Percentiles rank a stretch among this genome's conserved stretches.
phyloP scores from a whole-genome alignment of 2,113 vertebrate genomes.

The Entosphenus tridentatus region DNA sequence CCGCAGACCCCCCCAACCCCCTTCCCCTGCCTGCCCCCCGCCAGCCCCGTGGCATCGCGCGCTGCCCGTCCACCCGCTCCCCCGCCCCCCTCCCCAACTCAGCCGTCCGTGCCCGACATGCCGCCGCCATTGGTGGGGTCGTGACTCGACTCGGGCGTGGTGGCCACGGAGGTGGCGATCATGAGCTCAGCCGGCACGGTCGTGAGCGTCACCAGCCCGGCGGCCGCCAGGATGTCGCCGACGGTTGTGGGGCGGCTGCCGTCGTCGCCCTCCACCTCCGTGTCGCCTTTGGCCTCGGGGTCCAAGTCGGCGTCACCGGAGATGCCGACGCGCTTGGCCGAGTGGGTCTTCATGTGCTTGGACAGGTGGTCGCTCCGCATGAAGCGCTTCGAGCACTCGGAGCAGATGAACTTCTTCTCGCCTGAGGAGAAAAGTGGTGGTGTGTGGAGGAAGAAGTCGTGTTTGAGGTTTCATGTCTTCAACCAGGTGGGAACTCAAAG shows the following conservation, averaged over 20 bases:
- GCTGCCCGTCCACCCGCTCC: too few species aligned
- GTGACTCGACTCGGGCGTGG: too few species aligned
- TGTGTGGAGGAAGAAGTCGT: too few species aligned
- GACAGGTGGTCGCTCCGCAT: slow-evolving; percentile 99
- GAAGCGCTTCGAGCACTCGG: slow-evolving; percentile 95
- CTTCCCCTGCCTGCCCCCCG: too few species aligned
- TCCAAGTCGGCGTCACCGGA: background rate
- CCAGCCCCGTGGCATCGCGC: too few species aligned
- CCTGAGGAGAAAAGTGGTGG: slow-evolving; percentile 25
- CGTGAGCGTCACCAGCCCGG: slow-evolving; percentile 4
- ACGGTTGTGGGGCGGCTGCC: background rate
- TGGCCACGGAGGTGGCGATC: too few species aligned
- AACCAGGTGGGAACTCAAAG: too few species aligned
- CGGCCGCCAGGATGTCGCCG: background rate
- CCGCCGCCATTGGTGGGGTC: too few species aligned
- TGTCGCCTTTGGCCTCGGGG: background rate
- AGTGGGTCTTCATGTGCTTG: slow-evolving; percentile 99
- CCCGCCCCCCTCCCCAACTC: too few species aligned
- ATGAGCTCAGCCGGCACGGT: background rate
- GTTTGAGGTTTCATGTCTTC: too few species aligned
- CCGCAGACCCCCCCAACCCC: too few species aligned
- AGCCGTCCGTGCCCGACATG: too few species aligned
- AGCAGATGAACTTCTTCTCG: slow-evolving; percentile 98
- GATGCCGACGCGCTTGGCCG: slow-evolving; percentile 88
- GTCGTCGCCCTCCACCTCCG: background rate